These are phyloP conservation scores for Drosophila insularis DNA, from an alignment of 1,140 invertebrate genomes.

Conservation along the genomic window DNA sequence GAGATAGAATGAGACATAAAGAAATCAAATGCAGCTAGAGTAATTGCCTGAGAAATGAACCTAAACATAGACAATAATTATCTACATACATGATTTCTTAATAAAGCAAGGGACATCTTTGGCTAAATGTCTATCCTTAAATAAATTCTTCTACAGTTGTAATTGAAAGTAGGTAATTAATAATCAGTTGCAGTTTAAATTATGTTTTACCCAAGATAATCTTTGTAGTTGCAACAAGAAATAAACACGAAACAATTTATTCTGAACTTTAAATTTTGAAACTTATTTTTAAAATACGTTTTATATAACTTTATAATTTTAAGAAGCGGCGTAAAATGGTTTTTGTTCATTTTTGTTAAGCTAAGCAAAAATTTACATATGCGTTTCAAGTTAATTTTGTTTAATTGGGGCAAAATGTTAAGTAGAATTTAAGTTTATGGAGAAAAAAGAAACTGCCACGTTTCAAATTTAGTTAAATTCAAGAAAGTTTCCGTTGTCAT, in stretches of 20 bases:
- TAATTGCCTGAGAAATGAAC: constrained; percentile 34
- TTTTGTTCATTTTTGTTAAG: background rate
- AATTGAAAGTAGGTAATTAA: background rate
- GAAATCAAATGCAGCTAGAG: constrained; percentile 25
- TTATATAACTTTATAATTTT: too few relatives aligned
- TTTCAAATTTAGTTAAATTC: constrained; percentile 21
- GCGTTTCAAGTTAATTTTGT: background rate
- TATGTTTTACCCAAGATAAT: too few relatives aligned
- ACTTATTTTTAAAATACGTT: too few relatives aligned
- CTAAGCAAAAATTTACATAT: background rate
- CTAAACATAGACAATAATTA: background rate
- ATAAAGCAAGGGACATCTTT: background rate
- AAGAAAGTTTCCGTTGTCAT: constrained; percentile 30
- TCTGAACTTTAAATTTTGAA: too few relatives aligned
- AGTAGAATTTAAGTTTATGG: constrained; percentile 33
- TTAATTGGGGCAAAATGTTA: constrained; percentile 35
- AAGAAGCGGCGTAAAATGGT: too few relatives aligned
- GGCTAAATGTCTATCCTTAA: background rate
- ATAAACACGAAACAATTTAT: too few relatives aligned
- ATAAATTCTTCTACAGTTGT: background rate
- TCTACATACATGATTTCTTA: constrained; percentile 15
- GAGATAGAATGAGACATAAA: constrained; percentile 22
- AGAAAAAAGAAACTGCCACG: constrained; percentile 37
- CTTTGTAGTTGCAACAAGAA: too few relatives aligned
- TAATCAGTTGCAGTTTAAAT: background rate